These are phyloP conservation scores for Chelon auratus DNA, from an alignment of 2,797 vertebrate genomes.

Conservation along the genomic window DNA sequence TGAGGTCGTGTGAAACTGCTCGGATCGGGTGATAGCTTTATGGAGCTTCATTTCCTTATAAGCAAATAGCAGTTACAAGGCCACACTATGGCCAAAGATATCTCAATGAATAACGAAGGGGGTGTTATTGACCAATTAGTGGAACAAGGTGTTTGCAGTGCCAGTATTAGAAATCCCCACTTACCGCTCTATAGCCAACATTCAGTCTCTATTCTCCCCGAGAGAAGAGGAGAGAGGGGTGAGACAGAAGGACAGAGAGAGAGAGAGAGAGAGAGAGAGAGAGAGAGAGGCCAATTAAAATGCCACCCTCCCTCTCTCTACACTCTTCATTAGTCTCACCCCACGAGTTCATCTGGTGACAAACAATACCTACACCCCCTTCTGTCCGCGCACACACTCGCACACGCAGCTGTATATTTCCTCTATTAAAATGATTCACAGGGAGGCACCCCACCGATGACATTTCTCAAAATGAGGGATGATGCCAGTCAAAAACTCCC, in stretches of 20 bases:
- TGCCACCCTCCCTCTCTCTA: constrained; percentile 77
- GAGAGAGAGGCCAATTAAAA: constrained; percentile 78
- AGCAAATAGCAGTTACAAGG: not conserved
- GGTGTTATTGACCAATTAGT: constrained; percentile 61
- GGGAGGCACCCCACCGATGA: constrained; percentile 71
- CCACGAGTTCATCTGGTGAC: constrained; percentile 81
- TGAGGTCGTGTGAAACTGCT: not conserved
- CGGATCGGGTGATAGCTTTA: not conserved
- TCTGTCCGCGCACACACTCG: constrained; percentile 52
- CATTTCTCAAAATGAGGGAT: constrained; percentile 81
- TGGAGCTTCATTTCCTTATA: not conserved
- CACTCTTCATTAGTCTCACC: constrained; percentile 82
- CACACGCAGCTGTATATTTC: constrained; percentile 73
- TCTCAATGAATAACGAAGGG: constrained; percentile 9
- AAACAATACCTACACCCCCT: constrained; percentile 78
- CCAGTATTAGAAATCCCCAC: constrained; percentile 51
- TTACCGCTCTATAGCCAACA: constrained; percentile 58
- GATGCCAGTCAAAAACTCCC: constrained; percentile 75
- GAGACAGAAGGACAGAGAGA: constrained; percentile 23
- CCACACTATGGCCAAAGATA: not conserved
- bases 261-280: constrained; percentile 28
- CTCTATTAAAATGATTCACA: constrained; percentile 82
- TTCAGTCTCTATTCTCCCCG: constrained; percentile 52
- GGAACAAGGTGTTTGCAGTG: constrained; percentile 43
- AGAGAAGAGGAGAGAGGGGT: constrained; percentile 32